These are phyloP conservation scores for Danio tinwini DNA, from an alignment of 2,797 vertebrate species.

Conservation along the genomic window DNA sequence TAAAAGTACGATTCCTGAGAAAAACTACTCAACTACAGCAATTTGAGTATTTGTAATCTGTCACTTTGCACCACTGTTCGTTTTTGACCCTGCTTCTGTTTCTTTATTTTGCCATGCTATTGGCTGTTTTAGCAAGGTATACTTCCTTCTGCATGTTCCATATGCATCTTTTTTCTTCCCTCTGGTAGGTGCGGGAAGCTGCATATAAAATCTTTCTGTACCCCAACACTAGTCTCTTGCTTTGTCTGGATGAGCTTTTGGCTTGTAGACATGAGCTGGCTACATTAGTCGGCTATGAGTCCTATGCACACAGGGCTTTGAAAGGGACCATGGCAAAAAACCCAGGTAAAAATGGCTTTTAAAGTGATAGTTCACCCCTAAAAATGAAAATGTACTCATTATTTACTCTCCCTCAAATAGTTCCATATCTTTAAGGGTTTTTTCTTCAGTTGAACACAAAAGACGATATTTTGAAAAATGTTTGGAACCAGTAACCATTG, in stretches of 20 bases:
- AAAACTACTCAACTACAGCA: too few species aligned
- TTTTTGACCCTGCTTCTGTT: not conserved
- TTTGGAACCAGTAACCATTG: too few species aligned
- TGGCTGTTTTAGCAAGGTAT: not conserved
- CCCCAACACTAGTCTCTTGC: constrained; percentile 83
- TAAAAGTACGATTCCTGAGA: too few species aligned
- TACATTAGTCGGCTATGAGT: constrained; percentile 89
- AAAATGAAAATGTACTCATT: too few species aligned
- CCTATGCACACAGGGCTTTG: constrained; percentile 90
- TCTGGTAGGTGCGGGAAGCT: constrained; percentile 87
- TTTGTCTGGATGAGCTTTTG: constrained; percentile 87
- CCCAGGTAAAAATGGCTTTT: constrained; percentile 80
- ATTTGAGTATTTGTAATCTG: too few species aligned
- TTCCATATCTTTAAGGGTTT: too few species aligned
- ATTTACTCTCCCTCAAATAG: too few species aligned
- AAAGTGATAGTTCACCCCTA: too few species aligned
- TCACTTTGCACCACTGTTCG: too few species aligned
- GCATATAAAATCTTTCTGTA: constrained; percentile 95
- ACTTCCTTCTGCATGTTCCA: not conserved
- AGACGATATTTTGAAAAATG: too few species aligned
- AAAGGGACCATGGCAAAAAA: constrained; percentile 93
- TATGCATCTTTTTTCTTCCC: not conserved
- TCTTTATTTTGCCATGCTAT: not conserved
- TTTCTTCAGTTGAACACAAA: too few species aligned
- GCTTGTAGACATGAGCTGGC: constrained; percentile 86